Base-by-base conservation (phyloP, 2,113 vertebrate species). In the Thalassarche chlororhynchos region DNA sequence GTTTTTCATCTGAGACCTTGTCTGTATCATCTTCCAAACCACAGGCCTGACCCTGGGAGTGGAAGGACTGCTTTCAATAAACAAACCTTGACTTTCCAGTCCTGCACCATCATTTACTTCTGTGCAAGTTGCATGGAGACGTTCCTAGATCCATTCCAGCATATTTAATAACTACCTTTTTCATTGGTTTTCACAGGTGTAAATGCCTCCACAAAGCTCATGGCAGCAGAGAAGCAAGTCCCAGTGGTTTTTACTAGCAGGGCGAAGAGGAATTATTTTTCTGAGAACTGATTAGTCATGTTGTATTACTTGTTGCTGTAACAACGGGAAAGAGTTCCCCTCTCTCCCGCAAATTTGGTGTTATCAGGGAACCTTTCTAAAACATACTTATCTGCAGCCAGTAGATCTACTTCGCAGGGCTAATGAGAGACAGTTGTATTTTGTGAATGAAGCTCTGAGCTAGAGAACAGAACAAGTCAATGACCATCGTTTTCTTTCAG, bases 1-100 rank as follows among this genome's bases (percentile, higher is more conserved):
- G 94, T 91, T 96, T 97, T 95, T 96, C 95, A 86, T 97, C 87
- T 85, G 66, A 96, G 94, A 94, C 95, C 74, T 93, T 93, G 89
- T 89, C 91, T 95, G 84, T 95, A 90, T 91, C 89, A 93, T 93
- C 93, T 93, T 96, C 93, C 94, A 97, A 97, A 94, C 95, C 96
- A 88, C 93, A 97, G 71, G 78, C 93, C 96, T 91, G 91, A 96
- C 91, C 95, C 84, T 91, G 90, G 71, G 91, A 97, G 87, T 88
- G 89, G 94, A 95, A 97, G 90, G 68, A 89, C 77, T 95, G 81
- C 84, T 88, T 95, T 95, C 95, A 90, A 62, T 85, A 97, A 94
- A 96, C 89, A 94, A 93, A 94, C 78, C 96, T 91, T 90, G 95
- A 91, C 97, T 96, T 96, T 97, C 97, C 91, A 94, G 91, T 97